Evolutionary conservation across 2,113 vertebrate species (phyloP).

Genomic region (Speoplatyrhinus poulsoni): DNA sequence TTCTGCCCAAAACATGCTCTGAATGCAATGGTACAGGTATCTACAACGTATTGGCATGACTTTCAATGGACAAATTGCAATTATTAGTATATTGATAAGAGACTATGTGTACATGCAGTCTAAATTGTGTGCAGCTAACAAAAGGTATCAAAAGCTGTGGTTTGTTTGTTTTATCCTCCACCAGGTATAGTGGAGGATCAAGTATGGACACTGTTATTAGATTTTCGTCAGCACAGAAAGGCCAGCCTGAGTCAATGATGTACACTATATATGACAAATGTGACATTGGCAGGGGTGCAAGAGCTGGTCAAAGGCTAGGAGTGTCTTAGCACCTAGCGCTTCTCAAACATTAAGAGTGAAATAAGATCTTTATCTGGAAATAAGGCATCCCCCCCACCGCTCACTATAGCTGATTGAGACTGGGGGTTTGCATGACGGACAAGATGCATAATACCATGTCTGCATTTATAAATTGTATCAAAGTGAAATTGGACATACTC

Average conservation of each 20-base stretch:
- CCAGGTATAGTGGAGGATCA: slow-evolving; percentile 1
- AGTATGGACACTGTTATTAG: background rate
- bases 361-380: slow-evolving; percentile 5
- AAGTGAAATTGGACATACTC: slow-evolving; percentile 25
- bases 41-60: too few species aligned
- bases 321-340: background rate
- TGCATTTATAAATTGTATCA: slow-evolving; percentile 20
- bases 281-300: background rate
- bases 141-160: slow-evolving; percentile 4
- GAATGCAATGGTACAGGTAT: background rate
- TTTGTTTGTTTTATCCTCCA: background rate
- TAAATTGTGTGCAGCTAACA: too few species aligned
- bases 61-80: background rate
- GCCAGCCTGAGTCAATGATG: slow-evolving; percentile 33
- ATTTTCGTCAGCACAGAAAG: slow-evolving; percentile 39
- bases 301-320: slow-evolving; percentile 42
- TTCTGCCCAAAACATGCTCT: slow-evolving; percentile 1
- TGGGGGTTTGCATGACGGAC: background rate
- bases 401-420: slow-evolving; percentile 18
- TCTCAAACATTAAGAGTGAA: slow-evolving; percentile 9
- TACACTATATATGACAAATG: slow-evolving; percentile 8
- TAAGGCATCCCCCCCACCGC: background rate
- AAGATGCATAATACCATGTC: background rate
- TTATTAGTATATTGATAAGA: background rate
- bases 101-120: too few species aligned